Evolutionary conservation across 2,113 vertebrate genomes (phyloP).

Genomic region (Petromus typicus): DNA sequence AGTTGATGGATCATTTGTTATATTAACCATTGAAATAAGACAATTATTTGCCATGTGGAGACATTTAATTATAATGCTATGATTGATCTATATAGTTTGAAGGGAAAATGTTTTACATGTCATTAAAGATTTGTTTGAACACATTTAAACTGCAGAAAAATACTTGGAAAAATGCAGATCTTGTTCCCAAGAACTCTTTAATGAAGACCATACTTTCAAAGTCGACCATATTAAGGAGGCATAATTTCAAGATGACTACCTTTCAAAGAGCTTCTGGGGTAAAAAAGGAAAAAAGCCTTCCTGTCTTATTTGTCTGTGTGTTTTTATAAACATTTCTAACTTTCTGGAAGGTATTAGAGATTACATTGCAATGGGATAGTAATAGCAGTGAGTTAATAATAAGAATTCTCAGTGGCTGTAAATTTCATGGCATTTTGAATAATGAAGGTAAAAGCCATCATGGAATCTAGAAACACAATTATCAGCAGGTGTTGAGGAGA

Average conservation of each 20-base stretch:
- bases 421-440: conserved; percentile 81
- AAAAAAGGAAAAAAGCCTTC: conserved; percentile 67
- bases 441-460: conserved; percentile 82
- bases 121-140: conserved; percentile 73
- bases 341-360: conserved; percentile 78
- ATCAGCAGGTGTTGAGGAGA: conserved; percentile 87
- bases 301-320: conserved; percentile 76
- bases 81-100: conserved; percentile 63
- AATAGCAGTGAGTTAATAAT: conserved; percentile 85
- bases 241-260: conserved; percentile 87
- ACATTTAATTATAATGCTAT: conserved; percentile 75
- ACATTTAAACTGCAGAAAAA: conserved; percentile 77
- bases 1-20: conserved; percentile 49
- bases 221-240: conserved; percentile 66
- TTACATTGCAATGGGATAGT: conserved; percentile 83
- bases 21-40: conserved; percentile 73
- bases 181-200: conserved; percentile 82
- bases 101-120: conserved; percentile 67
- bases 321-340: conserved; percentile 81
- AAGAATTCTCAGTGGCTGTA: conserved; percentile 80
- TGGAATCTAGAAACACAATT: conserved; percentile 84
- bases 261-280: conserved; percentile 81
- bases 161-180: conserved; percentile 80
- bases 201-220: conserved; percentile 78
- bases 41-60: conserved; percentile 68